Evolutionary conservation across 2,888 invertebrate genomes (phyloP).

Genomic region (Tyria jacobaeae): DNA sequence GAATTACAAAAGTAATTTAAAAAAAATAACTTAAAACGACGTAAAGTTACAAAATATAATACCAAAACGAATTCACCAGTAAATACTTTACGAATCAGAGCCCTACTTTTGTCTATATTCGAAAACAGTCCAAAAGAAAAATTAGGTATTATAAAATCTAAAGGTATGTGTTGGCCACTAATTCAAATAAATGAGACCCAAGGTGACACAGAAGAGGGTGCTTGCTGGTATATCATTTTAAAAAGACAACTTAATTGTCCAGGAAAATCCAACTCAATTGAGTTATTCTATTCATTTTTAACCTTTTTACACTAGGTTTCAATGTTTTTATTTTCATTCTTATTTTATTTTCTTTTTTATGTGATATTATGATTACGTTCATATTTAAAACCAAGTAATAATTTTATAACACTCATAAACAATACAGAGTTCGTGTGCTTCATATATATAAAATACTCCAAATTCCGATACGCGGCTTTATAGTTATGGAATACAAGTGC

Average conservation of each 20-base stretch:
- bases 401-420: too few relatives aligned
- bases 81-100: too few relatives aligned
- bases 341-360: too few relatives aligned
- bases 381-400: too few relatives aligned
- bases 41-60: too few relatives aligned
- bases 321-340: constrained; percentile 7
- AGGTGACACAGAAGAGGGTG: constrained; percentile 7
- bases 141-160: not conserved
- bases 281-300: constrained; percentile 16
- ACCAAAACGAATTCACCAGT: too few relatives aligned
- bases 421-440: too few relatives aligned
- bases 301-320: constrained; percentile 18
- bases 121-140: not conserved
- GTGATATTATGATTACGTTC: too few relatives aligned
- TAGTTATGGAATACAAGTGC: too few relatives aligned
- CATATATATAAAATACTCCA: too few relatives aligned
- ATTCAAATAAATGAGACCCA: constrained; percentile 12
- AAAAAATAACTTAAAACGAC: too few relatives aligned
- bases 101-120: not conserved
- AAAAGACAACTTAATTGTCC: constrained; percentile 19
- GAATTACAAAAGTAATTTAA: not conserved
- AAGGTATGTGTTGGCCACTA: not conserved
- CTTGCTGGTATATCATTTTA: constrained; percentile 20
- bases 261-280: constrained; percentile 9
- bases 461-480: too few relatives aligned